A percentile compares a stretch with the other conserved stretches of the same genome.
Evolutionary conservation across 2,888 invertebrate species (phyloP).

Genomic region (Notodonta dromedarius): DNA sequence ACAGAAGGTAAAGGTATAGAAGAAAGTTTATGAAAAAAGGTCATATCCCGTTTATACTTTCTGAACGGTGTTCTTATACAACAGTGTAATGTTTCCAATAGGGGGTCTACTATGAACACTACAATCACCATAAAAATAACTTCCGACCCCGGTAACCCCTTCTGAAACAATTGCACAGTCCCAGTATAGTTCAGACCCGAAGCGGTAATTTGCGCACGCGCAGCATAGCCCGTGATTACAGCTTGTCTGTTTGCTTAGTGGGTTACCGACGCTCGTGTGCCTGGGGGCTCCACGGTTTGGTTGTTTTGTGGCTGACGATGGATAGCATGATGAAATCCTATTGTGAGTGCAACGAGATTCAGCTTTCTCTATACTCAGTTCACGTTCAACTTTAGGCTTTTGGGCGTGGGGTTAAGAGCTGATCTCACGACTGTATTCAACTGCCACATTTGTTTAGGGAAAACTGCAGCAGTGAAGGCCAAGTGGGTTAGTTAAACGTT

Average conservation of each 20-base stretch:
- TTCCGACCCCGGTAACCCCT: slow-evolving; percentile 7
- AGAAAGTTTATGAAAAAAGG: too few relatives aligned
- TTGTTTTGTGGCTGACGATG: neutral
- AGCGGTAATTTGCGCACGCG: slow-evolving; percentile 26
- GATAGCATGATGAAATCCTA: neutral
- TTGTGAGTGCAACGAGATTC: too few relatives aligned
- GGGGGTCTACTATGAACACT: neutral
- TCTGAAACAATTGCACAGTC: slow-evolving; percentile 22
- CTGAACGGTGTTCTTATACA: too few relatives aligned
- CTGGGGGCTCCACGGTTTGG: neutral
- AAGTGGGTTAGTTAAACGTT: too few relatives aligned
- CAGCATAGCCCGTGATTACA: slow-evolving; percentile 41
- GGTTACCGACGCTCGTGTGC: slow-evolving; percentile 29
- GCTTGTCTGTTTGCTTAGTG: slow-evolving; percentile 44
- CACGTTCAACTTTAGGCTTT: too few relatives aligned
- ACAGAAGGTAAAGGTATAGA: too few relatives aligned
- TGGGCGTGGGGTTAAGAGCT: too few relatives aligned
- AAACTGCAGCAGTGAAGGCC: too few relatives aligned
- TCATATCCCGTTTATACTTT: too few relatives aligned
- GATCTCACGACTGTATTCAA: too few relatives aligned
- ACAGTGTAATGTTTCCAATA: neutral
- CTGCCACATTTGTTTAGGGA: too few relatives aligned
- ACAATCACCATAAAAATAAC: slow-evolving; percentile 6
- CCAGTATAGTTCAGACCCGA: slow-evolving; percentile 11
- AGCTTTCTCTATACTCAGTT: too few relatives aligned